Evolutionary conservation across 2,888 invertebrate species (phyloP).

Genomic region (Fissipunctia ypsillon): DNA sequence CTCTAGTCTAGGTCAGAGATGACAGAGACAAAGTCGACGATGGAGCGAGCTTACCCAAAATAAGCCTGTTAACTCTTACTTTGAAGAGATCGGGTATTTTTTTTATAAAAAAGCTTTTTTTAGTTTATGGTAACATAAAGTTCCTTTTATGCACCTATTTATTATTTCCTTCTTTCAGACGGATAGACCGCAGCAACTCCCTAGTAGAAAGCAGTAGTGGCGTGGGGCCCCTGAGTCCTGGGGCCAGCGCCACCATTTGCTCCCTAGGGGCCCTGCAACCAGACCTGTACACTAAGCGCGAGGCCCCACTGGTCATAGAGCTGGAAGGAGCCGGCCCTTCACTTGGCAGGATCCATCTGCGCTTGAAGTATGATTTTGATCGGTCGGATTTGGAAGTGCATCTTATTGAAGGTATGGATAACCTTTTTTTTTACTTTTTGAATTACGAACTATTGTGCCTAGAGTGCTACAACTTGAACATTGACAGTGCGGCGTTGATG

Average conservation of each 20-base stretch:
- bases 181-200: slow-evolving; percentile 90
- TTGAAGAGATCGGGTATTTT: too few species aligned
- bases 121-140: not conserved
- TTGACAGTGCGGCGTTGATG: too few species aligned
- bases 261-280: slow-evolving; percentile 95
- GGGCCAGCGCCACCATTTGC: slow-evolving; percentile 83
- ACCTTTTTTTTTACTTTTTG: not conserved
- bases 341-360: slow-evolving; percentile 95
- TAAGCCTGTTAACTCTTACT: too few species aligned
- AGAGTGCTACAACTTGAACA: not conserved
- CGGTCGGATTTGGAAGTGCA: slow-evolving; percentile 97
- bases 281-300: slow-evolving; percentile 95
- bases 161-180: slow-evolving; percentile 70
- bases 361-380: slow-evolving; percentile 97
- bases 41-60: too few species aligned
- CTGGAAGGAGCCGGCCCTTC: slow-evolving; percentile 92
- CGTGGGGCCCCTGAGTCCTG: slow-evolving; percentile 84
- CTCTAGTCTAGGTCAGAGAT: too few species aligned
- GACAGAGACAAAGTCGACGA: too few species aligned
- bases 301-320: slow-evolving; percentile 94
- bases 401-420: slow-evolving; percentile 94
- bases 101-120: too few species aligned
- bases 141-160: not conserved
- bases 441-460: not conserved
- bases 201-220: slow-evolving; percentile 88